Evolutionary conservation across 1,140 invertebrate species (phyloP).

Genomic region (Conopomorpha cramerella): DNA sequence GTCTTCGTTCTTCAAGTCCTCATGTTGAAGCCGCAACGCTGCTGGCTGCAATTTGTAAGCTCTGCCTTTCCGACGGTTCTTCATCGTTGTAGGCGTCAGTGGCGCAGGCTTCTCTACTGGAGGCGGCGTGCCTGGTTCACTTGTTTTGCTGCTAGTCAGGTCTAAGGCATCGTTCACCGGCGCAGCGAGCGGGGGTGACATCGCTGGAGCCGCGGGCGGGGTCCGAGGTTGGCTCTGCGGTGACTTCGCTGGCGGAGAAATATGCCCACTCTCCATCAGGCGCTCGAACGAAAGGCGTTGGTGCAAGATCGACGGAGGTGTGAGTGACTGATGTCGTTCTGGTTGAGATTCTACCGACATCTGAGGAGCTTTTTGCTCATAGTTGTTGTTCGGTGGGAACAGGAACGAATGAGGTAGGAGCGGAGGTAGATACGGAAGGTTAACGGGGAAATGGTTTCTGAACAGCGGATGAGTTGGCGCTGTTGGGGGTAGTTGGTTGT

Average conservation of each 20-base stretch:
- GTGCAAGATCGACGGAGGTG: conserved; percentile 33
- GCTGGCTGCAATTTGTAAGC: conserved; percentile 75
- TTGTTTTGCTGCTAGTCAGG: conserved; percentile 58
- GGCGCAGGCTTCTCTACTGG: conserved; percentile 19
- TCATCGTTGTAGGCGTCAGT: conserved; percentile 52
- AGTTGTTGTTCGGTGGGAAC: conserved; percentile 51
- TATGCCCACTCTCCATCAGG: conserved; percentile 11
- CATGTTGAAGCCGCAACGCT: conserved; percentile 49
- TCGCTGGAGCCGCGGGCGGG: conserved; percentile 22
- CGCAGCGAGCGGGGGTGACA: conserved; percentile 20
- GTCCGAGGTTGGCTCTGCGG: conserved; percentile 29
- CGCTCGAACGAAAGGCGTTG: conserved; percentile 34
- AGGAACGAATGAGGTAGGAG: conserved; percentile 47
- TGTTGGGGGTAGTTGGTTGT: conserved; percentile 18
- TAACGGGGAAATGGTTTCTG: conserved; percentile 44
- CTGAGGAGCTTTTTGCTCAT: conserved; percentile 28
- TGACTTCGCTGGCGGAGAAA: conserved; percentile 25
- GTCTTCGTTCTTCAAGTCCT: conserved; percentile 34
- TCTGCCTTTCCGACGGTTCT: conserved; percentile 77
- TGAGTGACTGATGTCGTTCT: conserved; percentile 15
- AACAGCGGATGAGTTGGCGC: conserved; percentile 40
- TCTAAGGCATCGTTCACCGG: conserved; percentile 56
- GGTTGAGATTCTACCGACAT: conserved; percentile 14
- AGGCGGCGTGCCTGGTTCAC: conserved; percentile 33
- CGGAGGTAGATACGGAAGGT: conserved; percentile 43